Evolutionary conservation across 2,113 vertebrate species (phyloP), one percentile per base, ranked within the genome.

Genomic region (Struthio camelus): DNA sequence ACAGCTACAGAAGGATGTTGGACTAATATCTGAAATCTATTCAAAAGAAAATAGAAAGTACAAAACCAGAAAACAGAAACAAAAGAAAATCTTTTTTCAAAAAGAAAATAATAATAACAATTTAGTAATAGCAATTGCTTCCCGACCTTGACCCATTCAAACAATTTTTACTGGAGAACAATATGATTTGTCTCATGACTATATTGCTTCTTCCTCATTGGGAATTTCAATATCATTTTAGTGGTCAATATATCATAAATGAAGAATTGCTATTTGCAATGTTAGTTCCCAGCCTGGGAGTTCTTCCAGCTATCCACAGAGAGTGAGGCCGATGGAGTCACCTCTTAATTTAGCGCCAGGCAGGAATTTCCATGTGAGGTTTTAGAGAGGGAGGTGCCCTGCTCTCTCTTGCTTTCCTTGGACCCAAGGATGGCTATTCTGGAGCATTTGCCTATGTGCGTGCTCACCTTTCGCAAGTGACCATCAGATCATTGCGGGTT

Each of bases 161-260:
- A 2, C 11, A 11, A 5, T 30, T 80, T 85, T 91, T 91, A 15
- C 36, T 83, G 79, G 30, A 77, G 54, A 94, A 6, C 10, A 73
- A 11, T 24, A 23, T 0, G 0, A 70, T 85, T 82, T 80, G 13
- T 56, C 76, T 77, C 4, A 0, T 38, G 3, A 2, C 8, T 9
- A 0, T 34, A 17, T 8, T 38, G 11, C 42, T 72, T 56, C 51
- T 61, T 91, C 46, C 65, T 79, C 62, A 2, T 30, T 8, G 36
- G 67, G 70, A 69, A 59, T 79, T 71, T 59, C 36, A 32, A 1
- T 12, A 9, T 28, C 9, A 8, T 44, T 38, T 85, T n/a, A 4
- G 58, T 1, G 7, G 32, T 38, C 75, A 36, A 1, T 25, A 18
- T 1, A 6, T 12, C 56, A 23, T 11, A 14, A 12, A 19, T 5